A percentile compares a stretch with the other conserved stretches of the same genome.
phyloP scores from a whole-genome alignment of 1,140 invertebrate species.

The Pachyrhynchus sulphureomaculatus region DNA sequence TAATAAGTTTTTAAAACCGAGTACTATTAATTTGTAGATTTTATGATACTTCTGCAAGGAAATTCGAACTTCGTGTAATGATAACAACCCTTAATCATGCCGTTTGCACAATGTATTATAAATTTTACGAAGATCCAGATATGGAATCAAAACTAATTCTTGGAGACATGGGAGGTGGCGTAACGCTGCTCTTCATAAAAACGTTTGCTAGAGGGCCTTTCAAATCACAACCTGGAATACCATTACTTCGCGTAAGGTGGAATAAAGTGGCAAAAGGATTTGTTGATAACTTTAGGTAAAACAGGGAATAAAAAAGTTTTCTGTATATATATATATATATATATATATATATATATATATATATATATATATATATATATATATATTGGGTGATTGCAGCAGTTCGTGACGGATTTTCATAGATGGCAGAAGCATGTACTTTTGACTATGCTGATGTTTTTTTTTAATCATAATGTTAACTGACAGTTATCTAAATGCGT shows the following conservation, averaged over 20 bases:
- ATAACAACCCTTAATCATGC: slow-evolving; percentile 60
- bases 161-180: slow-evolving; percentile 66
- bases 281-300: slow-evolving; percentile 26
- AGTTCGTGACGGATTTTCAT: no score
- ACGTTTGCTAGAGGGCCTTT: slow-evolving; percentile 63
- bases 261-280: slow-evolving; percentile 55
- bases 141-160: slow-evolving; percentile 63
- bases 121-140: slow-evolving; percentile 58
- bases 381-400: no score
- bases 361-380: no score
- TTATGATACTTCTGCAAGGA: slow-evolving; percentile 69
- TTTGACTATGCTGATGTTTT: no score
- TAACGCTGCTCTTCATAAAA: slow-evolving; percentile 62
- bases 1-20: background rate
- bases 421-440: no score
- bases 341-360: no score
- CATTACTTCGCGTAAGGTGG: slow-evolving; percentile 59
- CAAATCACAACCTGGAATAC: slow-evolving; percentile 59
- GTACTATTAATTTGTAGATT: slow-evolving; percentile 53
- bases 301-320: no score
- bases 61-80: slow-evolving; percentile 64
- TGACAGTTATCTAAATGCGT: no score
- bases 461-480: no score
- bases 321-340: no score
- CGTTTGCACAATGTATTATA: slow-evolving; percentile 63